Evolutionary conservation across 2,888 invertebrate species (phyloP).

Genomic region (Pollenia amentaria): DNA sequence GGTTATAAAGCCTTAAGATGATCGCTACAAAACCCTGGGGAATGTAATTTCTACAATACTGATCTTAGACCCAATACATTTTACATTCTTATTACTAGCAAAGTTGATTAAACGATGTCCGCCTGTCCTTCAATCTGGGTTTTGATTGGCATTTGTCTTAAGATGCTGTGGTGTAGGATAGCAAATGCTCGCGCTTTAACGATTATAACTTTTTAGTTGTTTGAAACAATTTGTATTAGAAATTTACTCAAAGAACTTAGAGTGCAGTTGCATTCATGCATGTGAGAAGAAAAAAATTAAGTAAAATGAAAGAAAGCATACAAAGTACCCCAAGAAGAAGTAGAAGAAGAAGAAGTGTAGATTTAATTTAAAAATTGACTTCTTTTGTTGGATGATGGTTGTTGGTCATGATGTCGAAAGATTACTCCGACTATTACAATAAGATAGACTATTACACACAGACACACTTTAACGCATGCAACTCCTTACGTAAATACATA

Average conservation of each 20-base stretch:
- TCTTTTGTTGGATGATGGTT: slow-evolving; percentile 71
- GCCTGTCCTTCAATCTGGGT: too few species aligned
- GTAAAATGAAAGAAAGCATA: slow-evolving; percentile 25
- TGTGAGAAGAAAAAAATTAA: not conserved
- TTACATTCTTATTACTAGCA: too few species aligned
- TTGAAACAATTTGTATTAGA: too few species aligned
- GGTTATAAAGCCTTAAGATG: too few species aligned
- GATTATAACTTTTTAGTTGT: too few species aligned
- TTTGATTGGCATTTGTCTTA: too few species aligned
- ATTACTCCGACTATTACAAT: slow-evolving; percentile 57
- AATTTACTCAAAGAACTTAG: not conserved
- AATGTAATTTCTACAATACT: too few species aligned
- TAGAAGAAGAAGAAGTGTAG: slow-evolving; percentile 63
- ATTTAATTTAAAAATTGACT: slow-evolving; percentile 74
- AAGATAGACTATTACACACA: slow-evolving; percentile 5
- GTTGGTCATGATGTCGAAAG: slow-evolving; percentile 71
- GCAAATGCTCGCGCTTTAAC: too few species aligned
- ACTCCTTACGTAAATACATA: not conserved
- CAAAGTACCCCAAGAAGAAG: slow-evolving; percentile 12
- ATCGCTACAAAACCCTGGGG: too few species aligned
- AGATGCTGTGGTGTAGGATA: too few species aligned
- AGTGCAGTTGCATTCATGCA: slow-evolving; percentile 1
- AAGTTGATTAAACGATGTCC: too few species aligned
- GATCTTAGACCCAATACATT: too few species aligned
- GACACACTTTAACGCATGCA: not conserved